Conservation (phyloP, 2,888 invertebrate genomes). For the Formica aserva region DNA sequence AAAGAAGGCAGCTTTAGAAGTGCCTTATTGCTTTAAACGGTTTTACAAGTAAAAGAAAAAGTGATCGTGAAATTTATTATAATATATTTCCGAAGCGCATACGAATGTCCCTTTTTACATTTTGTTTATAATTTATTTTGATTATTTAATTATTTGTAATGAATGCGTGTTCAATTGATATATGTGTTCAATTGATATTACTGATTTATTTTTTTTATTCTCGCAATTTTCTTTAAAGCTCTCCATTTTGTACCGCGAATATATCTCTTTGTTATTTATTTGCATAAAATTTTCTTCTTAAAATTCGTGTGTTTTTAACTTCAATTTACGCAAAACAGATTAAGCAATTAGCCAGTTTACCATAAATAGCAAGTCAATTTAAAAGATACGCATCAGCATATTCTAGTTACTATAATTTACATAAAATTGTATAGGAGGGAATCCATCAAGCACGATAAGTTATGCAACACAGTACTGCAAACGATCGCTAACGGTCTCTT, state of each 20-base stretch:
- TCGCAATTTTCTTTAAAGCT: background rate
- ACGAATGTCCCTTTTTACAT: background rate
- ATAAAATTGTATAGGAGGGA: background rate
- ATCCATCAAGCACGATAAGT: constrained; percentile 17
- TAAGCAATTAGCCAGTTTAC: background rate
- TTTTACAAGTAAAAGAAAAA: background rate
- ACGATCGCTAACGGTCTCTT: background rate
- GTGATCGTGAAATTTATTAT: background rate
- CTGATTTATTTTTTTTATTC: background rate
- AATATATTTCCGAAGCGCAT: background rate
- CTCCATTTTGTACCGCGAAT: background rate
- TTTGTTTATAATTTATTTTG: background rate
- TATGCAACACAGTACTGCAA: constrained; percentile 2
- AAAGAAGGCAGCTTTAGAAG: constrained; percentile 1
- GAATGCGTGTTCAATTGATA: too few relatives aligned
- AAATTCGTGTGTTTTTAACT: background rate
- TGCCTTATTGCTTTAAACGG: background rate
- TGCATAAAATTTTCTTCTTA: background rate
- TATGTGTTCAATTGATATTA: background rate
- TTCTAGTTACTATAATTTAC: constrained; percentile 16
- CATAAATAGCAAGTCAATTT: background rate
- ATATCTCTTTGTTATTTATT: background rate
- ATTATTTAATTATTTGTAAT: background rate
- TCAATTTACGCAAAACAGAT: background rate
- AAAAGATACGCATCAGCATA: background rate